Conservation (phyloP, 1,140 invertebrate genomes). For the Alviniconcha marisindica region DNA sequence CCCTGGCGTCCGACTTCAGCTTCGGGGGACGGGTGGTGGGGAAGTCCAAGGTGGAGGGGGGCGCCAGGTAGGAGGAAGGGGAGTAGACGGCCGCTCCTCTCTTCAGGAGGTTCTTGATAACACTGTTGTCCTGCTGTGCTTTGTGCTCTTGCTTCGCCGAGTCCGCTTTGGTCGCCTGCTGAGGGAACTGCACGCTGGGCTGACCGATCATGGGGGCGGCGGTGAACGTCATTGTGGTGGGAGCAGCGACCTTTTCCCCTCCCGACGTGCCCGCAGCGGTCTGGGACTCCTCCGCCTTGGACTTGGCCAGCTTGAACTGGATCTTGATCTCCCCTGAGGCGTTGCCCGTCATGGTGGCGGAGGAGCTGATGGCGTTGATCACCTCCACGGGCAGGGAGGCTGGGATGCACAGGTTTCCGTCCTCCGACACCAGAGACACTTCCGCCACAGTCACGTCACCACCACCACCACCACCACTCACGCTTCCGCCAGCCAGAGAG, state of each 20-base stretch:
- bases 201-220: conserved; percentile 44
- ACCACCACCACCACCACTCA: not conserved
- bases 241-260: not conserved
- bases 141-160: not conserved
- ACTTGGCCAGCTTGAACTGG: conserved; percentile 43
- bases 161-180: conserved; percentile 32
- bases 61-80: not conserved
- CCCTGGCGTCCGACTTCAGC: conserved; percentile 2
- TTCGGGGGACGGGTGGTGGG: conserved; percentile 19
- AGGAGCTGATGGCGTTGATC: conserved; percentile 31
- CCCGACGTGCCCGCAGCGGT: not conserved
- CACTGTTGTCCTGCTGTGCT: conserved; percentile 81
- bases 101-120: conserved; percentile 89
- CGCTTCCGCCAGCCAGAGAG: not conserved
- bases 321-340: conserved; percentile 46
- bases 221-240: not conserved
- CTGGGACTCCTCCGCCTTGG: conserved; percentile 10
- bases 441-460: conserved; percentile 11
- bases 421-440: conserved; percentile 24
- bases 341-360: conserved; percentile 6
- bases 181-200: conserved; percentile 45
- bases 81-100: conserved; percentile 79
- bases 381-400: conserved; percentile 23
- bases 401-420: conserved; percentile 29
- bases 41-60: not conserved